Base-by-base conservation (phyloP, 2,888 invertebrate species). In the Blastobasis lacticolella region DNA sequence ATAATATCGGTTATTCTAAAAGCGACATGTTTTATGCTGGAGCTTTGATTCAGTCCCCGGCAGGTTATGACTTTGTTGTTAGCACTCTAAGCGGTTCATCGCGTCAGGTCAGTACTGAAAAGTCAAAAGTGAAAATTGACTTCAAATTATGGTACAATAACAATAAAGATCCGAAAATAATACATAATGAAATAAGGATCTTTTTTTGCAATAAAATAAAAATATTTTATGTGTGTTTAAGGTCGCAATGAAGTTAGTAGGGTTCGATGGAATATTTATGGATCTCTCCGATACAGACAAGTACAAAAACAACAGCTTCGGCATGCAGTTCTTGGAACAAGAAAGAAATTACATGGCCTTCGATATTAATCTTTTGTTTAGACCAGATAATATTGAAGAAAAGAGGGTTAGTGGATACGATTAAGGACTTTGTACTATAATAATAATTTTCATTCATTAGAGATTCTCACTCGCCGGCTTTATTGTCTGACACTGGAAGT, bases 361-460 rank as follows among this genome's bases (percentile, higher is more conserved):
- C 0, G 54, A 66, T n/a, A 45, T 75, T 0, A 60, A 60, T 0
- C 66, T 54, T 38, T 63, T 80, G 49, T 80, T 75, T 40, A 64
- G 46, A 48, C 58, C 63, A 0, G 60, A 73, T 42, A 61, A 62
- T 49, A 8, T 44, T 0, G 4, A 43, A 0, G 60, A 70, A 1
- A 75, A 62, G 54, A 66, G 62, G 68, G 79, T 78, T 59, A 56
- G 42, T 42, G 42, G 41, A 40, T 8, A 40, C 23, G 23, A 1
- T 23, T 23, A 23, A 23, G 23, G 1, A 23, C 23, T 23, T 23
- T 23, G 23, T 23, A 23, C 23, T 23, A n/a, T n/a, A n/a, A n/a
- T n/a, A 23, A 23, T 23, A 23, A 3, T 23, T 23, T 23, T 23
- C 23, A 23, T 23, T 23, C 3, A 23, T 2, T 23, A 23, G 23